A percentile compares a stretch with the other conserved stretches of the same genome.
Conservation (phyloP, 2,113 vertebrate genomes). For the Potamarius usumacintae region DNA sequence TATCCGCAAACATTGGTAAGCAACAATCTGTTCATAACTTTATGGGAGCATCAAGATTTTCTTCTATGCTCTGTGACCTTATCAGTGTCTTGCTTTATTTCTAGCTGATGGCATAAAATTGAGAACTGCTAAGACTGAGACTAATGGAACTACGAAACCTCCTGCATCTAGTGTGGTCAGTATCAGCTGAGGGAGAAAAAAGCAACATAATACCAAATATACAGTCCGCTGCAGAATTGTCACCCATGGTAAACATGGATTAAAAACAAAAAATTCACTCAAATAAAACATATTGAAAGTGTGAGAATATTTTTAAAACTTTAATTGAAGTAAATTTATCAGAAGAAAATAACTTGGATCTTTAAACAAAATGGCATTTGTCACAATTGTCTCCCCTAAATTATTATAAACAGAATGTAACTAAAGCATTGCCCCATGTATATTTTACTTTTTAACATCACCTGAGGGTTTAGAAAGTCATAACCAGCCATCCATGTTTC, state of each 20-base stretch:
- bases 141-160: slow-evolving; percentile 76
- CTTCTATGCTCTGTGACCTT: background rate
- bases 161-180: slow-evolving; percentile 72
- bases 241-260: background rate
- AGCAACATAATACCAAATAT: background rate
- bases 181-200: slow-evolving; percentile 33
- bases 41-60: background rate
- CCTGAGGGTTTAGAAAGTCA: background rate
- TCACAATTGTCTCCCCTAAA: background rate
- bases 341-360: too few relatives aligned
- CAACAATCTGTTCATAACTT: background rate
- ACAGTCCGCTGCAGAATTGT: background rate
- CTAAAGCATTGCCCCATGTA: background rate
- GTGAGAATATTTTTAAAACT: background rate
- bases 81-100: slow-evolving; percentile 17
- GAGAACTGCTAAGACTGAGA: slow-evolving; percentile 74
- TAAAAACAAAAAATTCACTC: too few relatives aligned
- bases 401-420: background rate
- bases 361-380: too few relatives aligned
- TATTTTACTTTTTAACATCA: background rate
- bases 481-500: background rate
- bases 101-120: slow-evolving; percentile 85
- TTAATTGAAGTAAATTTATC: background rate
- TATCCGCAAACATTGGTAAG: slow-evolving; percentile 78
- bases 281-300: background rate